Evolutionary conservation across 2,797 vertebrate genomes (phyloP).

Genomic region (Eulemur mongoz): DNA sequence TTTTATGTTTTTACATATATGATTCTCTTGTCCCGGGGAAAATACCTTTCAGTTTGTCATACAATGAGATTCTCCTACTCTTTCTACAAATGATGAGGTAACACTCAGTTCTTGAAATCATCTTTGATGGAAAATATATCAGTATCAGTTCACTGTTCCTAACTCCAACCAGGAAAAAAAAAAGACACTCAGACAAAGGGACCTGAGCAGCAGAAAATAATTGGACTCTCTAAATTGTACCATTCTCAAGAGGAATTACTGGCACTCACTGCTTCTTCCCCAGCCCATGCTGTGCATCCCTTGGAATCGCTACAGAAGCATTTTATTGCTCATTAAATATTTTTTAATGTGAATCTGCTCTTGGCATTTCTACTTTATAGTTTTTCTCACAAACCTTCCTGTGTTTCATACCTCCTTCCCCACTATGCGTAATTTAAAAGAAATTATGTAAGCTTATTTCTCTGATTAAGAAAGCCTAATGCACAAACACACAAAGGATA

Average conservation of each 20-base stretch:
- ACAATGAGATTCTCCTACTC: slow-evolving; percentile 28
- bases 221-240: slow-evolving; percentile 19
- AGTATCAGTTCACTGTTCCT: neutral
- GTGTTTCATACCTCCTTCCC: neutral
- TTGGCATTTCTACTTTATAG: slow-evolving; percentile 65
- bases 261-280: neutral
- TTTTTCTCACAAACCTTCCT: slow-evolving; percentile 46
- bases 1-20: neutral
- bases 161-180: neutral
- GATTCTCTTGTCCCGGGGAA: slow-evolving; percentile 27
- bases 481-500: slow-evolving; percentile 33
- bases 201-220: slow-evolving; percentile 52
- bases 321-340: slow-evolving; percentile 58
- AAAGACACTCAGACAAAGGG: slow-evolving; percentile 20
- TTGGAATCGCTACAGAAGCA: slow-evolving; percentile 45
- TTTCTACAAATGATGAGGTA: slow-evolving; percentile 1
- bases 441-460: slow-evolving; percentile 52
- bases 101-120: slow-evolving; percentile 1
- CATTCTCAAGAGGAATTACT: slow-evolving; percentile 27
- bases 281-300: rapidly evolving
- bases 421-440: slow-evolving; percentile 35
- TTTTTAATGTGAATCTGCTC: slow-evolving; percentile 46
- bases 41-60: neutral
- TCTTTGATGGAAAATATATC: slow-evolving; percentile 13
- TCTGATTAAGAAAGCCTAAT: slow-evolving; percentile 61